phyloP scores from a whole-genome alignment of 2,888 invertebrate genomes.

The Pyrocoelia pectoralis region DNA sequence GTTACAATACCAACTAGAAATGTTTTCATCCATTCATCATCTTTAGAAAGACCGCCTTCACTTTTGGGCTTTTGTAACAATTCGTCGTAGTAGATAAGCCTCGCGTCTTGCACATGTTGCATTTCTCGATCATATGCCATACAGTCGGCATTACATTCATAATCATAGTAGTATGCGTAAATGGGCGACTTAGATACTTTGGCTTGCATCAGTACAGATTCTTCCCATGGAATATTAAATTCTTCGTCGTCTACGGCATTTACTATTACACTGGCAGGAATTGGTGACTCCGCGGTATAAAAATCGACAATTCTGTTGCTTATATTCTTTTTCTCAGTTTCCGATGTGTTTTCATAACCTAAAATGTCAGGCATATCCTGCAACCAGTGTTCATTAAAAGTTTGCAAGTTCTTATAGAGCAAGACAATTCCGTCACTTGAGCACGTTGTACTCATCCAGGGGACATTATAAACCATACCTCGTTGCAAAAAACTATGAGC shows the following conservation, averaged over 20 bases:
- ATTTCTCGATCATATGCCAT: not conserved
- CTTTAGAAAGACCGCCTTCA: no score
- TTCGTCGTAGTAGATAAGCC: no score
- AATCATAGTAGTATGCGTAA: not conserved
- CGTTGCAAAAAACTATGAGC: slow-evolving; percentile 69
- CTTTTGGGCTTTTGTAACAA: no score
- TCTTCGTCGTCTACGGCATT: not conserved
- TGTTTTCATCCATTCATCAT: not conserved
- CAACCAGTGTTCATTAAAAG: no score
- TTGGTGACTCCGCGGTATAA: not conserved
- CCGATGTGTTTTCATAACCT: not conserved
- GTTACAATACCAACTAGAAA: not conserved
- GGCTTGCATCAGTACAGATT: not conserved
- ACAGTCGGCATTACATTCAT: not conserved
- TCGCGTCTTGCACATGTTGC: no score
- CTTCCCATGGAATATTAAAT: not conserved
- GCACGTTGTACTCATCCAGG: no score
- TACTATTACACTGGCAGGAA: not conserved
- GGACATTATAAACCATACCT: slow-evolving; percentile 69
- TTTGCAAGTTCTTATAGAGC: no score
- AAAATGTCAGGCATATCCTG: no score
- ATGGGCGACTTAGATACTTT: not conserved
- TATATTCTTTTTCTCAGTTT: not conserved
- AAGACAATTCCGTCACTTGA: no score
- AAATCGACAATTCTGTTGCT: not conserved